A percentile compares a stretch with the other conserved stretches of the same genome.
phyloP scores from a whole-genome alignment of 37 sponge, comb jelly and placozoan genomes.

The Theonella swinhoei region DNA sequence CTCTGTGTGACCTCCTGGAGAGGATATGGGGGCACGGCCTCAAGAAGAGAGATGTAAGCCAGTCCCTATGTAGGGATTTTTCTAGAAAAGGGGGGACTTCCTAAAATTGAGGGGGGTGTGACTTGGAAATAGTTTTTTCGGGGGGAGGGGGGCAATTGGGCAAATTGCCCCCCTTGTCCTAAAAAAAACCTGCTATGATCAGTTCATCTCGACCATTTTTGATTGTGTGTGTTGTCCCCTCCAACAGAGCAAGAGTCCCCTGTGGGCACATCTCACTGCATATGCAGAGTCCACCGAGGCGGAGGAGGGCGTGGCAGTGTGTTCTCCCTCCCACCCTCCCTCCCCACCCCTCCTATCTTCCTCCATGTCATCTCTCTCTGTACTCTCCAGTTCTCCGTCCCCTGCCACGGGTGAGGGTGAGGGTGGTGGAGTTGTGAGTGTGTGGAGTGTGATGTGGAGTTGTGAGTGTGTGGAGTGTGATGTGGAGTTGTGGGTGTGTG shows the following conservation, averaged over 20 bases:
- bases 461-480: neutral
- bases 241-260: slow-evolving; percentile 62
- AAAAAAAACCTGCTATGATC: no score
- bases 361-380: slow-evolving; percentile 22
- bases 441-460: neutral
- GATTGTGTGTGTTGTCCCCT: no score
- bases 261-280: slow-evolving; percentile 83
- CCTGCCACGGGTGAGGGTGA: no score
- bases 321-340: neutral
- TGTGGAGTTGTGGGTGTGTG: no score
- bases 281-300: slow-evolving; percentile 55
- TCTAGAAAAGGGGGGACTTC: no score
- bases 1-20: slow-evolving; percentile 93
- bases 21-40: slow-evolving; percentile 95
- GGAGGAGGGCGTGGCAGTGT: slow-evolving; percentile 19
- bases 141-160: no score
- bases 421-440: no score
- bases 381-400: slow-evolving; percentile 4
- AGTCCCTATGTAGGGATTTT: neutral
- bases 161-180: no score
- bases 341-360: slow-evolving; percentile 11
- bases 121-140: no score
- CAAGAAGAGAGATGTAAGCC: slow-evolving; percentile 71
- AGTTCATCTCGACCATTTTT: neutral
- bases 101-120: no score